Base-by-base conservation (phyloP, 2,797 vertebrate species). In the Ctenopoma kingsleyae region DNA sequence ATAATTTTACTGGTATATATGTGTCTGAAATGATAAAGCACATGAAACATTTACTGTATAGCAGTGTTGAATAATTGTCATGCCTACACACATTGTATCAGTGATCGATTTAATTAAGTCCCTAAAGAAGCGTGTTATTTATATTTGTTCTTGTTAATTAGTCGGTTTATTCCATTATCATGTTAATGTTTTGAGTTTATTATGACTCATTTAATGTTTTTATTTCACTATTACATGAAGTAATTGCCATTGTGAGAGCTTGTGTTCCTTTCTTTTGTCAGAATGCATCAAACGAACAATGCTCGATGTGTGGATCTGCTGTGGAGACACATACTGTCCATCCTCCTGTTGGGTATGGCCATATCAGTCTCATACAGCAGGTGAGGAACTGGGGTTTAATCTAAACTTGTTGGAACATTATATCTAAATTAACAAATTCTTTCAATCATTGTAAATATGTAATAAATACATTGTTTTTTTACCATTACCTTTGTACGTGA, bases 211-310 rank as follows among this genome's bases (percentile, higher is more conserved):
- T 32, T 9, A 30, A 35, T 13, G 22, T 43, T 51, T 8, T 67
- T 6, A 8, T 52, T 59, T 4, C 13, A 52, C 12, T 2, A 43
- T 64, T 16, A 62, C 25, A 38, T 5, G 12, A 71, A 12, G 13
- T 11, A 6, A 15, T 19, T 43, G 38, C 44, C 12, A 11, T 16
- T 0, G 1, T 63, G 10, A 62, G 20, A 70, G 44, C n/a, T 59
- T 9, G 6, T 6, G 11, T 25, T 58, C n/a, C 17, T 58, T 5
- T 78, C 47, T 89, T 56, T 63, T 67, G 49, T 62, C 69, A 99
- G 98, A 96, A 99, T 99, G 98, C 98, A 99, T 93, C 98, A 99
- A 91, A 99, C 98, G 67, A 99, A 99, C 95, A 99, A 99, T 35
- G 98, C 98, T 63, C 96, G 97, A 78, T 99, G 97, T 93, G 94